Base-by-base conservation (phyloP, 2,113 vertebrate genomes). In the Euleptes europaea region DNA sequence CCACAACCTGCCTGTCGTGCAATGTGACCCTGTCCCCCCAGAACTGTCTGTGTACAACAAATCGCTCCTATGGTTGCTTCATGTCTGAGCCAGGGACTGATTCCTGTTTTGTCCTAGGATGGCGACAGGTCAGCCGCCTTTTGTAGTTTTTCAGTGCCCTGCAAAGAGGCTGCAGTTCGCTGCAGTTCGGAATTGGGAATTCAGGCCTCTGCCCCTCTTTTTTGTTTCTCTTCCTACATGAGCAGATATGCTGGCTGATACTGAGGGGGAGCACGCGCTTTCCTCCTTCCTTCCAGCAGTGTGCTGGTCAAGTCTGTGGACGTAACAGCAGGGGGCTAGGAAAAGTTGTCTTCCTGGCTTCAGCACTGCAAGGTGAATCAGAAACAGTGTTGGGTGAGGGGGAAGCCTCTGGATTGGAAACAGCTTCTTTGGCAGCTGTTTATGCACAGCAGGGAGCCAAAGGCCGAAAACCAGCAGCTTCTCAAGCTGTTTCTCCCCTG, bases 381-480 rank as follows among this genome's bases (percentile, higher is more conserved):
- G 83, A 69, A 78, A 69, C 40, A 54, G 23, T 67, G n/a, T 67
- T 33, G 70, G 57, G 7, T n/a, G 57, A 49, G 26, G 49, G 38
- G 77, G 70, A 70, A 26, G 49, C 28, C 74, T 70, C 4, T 57
- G 19, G 49, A 38, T 19, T 84, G 47, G 83, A 78, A 84, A 70
- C 31, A 17, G 21, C 66, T 78, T 11, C 49, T 60, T 84, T 84
- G 75, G 65, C 17, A 84, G 38, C 65, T 84, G 66, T 78, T 84
- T 84, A 78, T 78, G 49, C 75, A 60, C 75, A 84, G 49, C 65
- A 78, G 83, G 75, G 65, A 78, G 31, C 38, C 38, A 42, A 35
- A 35, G 12, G 35, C 38, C 65, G 78, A n/a, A 70, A 84, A 71
- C 47, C 44, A 75, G 13, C 71, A 75, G 40, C 38, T 11, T 38